These are phyloP conservation scores for Potamilus streckersoni DNA, from an alignment of 1,140 invertebrate genomes.

Conservation along the genomic window DNA sequence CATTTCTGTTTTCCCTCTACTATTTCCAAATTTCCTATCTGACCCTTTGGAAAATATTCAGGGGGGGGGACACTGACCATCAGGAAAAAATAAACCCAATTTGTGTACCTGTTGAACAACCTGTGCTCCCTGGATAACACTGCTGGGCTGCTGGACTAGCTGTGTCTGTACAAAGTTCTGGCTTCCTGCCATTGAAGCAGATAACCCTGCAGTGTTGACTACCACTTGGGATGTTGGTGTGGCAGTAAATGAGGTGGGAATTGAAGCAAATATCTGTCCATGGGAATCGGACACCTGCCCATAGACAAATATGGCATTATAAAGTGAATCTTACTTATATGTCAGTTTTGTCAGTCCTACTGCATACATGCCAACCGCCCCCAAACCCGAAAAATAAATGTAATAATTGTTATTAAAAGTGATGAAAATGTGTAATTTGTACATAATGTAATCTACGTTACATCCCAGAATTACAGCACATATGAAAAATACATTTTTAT, in stretches of 20 bases:
- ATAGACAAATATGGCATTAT: neutral
- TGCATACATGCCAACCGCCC: too few relatives aligned
- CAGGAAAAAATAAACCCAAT: neutral
- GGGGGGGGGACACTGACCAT: neutral
- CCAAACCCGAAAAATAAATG: too few relatives aligned
- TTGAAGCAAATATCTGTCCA: slow-evolving; percentile 15
- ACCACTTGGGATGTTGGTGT: slow-evolving; percentile 27
- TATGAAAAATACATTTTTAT: too few relatives aligned
- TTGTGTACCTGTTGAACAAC: slow-evolving; percentile 4
- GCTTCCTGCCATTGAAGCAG: slow-evolving; percentile 9
- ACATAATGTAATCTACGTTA: too few relatives aligned
- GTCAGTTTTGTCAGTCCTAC: too few relatives aligned
- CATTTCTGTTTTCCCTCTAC: too few relatives aligned
- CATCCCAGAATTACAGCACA: too few relatives aligned
- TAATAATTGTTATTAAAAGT: too few relatives aligned
- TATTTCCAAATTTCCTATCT: too few relatives aligned
- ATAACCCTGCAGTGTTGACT: slow-evolving; percentile 12
- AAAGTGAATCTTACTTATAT: neutral
- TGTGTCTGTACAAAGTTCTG: slow-evolving; percentile 17
- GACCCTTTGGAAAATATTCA: neutral
- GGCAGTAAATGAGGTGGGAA: slow-evolving; percentile 3
- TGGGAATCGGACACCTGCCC: slow-evolving; percentile 23
- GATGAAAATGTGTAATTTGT: too few relatives aligned
- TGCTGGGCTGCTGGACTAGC: slow-evolving; percentile 25
- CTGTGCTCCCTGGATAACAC: slow-evolving; percentile 15